Evolutionary conservation across 2,797 vertebrate species (phyloP), one percentile per base, ranked within the genome.

Genomic region (Pristis pectinata): DNA sequence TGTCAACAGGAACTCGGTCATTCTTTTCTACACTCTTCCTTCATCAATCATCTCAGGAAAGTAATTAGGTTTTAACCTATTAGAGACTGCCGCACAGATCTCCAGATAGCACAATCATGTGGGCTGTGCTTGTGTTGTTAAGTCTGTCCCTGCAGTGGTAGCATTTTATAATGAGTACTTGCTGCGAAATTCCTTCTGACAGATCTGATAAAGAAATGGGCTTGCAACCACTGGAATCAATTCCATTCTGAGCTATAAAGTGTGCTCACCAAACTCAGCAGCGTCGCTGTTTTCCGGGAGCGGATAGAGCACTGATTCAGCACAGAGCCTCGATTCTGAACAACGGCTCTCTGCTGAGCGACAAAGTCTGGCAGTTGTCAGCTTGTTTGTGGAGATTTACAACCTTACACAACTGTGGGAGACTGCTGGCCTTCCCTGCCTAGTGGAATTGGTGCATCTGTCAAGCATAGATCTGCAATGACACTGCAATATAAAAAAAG

Each of bases 11-110:
- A 13, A 15, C 30, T 3, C 41, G 24, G 22, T 10, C 80, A 27
- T 27, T 27, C 80, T 44, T 27, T 27, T 49, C 44, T 10, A 15
- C 49, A 4, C 53, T 13, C 5, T 27, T n/a, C 11, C 34, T 9
- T 91, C 87, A 91, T 91, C 19, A 67, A 67, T 91, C 87, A 37
- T 41, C 19, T 22, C 59, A 9, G n/a, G 87, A 91, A 91, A 91
- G 70, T 67, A 64, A 61, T 91, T 41, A 67, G 87, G 1, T 41
- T 91, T 41, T 91, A 67, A 91, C 87, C 61, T 67, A 41, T 67
- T 24, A 41, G 87, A 37, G 59, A 41, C 2, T 8, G 30, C n/a
- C 22, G 10, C n/a, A 0, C 17, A 37, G n/a, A 3, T 22, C 59
- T 37, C 59, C 17, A 91, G 59, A 9, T 10, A 11, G n/a, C 37